Evolutionary conservation across 1,140 invertebrate species (phyloP).

Genomic region (Panagrolaimus sp.): DNA sequence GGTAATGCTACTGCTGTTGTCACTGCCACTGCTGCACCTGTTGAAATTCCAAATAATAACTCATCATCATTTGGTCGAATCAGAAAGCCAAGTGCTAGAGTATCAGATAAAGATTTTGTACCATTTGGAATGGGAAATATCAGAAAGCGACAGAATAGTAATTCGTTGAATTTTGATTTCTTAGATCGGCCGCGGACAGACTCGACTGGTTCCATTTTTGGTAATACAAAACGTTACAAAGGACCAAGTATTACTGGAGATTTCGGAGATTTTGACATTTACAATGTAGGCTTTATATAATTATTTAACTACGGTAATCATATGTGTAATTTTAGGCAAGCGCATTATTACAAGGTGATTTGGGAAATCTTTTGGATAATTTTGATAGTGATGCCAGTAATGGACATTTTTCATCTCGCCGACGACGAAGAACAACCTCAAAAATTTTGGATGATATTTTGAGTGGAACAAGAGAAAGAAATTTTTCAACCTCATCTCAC

Average conservation of each 20-base stretch:
- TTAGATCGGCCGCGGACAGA: not conserved
- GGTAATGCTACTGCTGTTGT: too few species aligned
- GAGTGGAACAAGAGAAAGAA: not conserved
- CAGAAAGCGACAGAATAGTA: not conserved
- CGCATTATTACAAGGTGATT: conserved; percentile 1
- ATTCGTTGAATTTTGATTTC: conserved; percentile 7
- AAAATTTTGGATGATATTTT: not conserved
- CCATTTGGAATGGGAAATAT: not conserved
- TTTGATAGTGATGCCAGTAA: not conserved
- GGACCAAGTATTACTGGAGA: not conserved
- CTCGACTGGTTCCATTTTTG: not conserved
- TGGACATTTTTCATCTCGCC: conserved; percentile 28
- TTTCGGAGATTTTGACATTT: not conserved
- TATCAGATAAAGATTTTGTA: conserved; percentile 8
- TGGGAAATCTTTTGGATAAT: conserved; percentile 4
- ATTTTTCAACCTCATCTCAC: conserved; percentile 20
- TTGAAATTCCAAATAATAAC: conserved; percentile 28
- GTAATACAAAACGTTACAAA: not conserved
- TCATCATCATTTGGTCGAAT: conserved; percentile 25
- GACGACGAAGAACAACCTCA: not conserved
- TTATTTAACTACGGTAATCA: conserved; percentile 34
- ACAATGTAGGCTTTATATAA: not conserved
- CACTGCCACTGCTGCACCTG: conserved; percentile 37
- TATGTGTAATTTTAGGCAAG: not conserved
- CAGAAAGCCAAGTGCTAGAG: conserved; percentile 26